Conservation (phyloP, 2,888 invertebrate species). For the Hydroisotoma schaefferi region DNA sequence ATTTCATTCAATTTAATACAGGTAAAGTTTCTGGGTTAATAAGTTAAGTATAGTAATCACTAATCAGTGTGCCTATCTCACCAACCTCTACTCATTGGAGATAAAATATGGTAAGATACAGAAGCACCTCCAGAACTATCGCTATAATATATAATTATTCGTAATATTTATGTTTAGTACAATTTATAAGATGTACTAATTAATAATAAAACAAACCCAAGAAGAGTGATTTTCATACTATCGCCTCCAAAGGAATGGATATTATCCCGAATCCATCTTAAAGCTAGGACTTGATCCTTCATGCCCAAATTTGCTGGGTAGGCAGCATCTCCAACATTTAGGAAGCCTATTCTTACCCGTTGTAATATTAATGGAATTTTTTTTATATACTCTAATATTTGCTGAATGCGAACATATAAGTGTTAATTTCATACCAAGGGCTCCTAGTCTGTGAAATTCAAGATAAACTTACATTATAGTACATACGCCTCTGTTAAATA, state of each 20-base stretch:
- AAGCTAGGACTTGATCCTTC: constrained; percentile 37
- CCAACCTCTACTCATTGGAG: constrained; percentile 32
- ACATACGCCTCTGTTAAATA: background rate
- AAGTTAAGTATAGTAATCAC: background rate
- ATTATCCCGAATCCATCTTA: constrained; percentile 36
- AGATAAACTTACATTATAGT: background rate
- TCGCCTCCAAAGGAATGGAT: constrained; percentile 34
- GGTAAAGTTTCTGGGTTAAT: background rate
- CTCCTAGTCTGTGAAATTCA: constrained; percentile 1
- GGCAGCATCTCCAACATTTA: constrained; percentile 29
- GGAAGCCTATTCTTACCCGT: constrained; percentile 34
- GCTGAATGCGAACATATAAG: background rate
- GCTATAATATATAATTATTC: no score
- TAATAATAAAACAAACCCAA: no score
- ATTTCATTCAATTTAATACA: no score
- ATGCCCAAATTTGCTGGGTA: constrained; percentile 39
- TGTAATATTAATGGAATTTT: no score
- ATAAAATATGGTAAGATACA: constrained; percentile 39
- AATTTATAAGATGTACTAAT: no score
- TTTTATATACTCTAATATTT: background rate
- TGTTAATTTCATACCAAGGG: constrained; percentile 12
- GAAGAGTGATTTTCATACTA: constrained; percentile 16
- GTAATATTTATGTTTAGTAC: no score
- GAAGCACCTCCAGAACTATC: constrained; percentile 31
- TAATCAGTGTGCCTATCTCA: background rate